phyloP scores from a whole-genome alignment of 2,888 invertebrate genomes.

The Hemaris fuciformis region DNA sequence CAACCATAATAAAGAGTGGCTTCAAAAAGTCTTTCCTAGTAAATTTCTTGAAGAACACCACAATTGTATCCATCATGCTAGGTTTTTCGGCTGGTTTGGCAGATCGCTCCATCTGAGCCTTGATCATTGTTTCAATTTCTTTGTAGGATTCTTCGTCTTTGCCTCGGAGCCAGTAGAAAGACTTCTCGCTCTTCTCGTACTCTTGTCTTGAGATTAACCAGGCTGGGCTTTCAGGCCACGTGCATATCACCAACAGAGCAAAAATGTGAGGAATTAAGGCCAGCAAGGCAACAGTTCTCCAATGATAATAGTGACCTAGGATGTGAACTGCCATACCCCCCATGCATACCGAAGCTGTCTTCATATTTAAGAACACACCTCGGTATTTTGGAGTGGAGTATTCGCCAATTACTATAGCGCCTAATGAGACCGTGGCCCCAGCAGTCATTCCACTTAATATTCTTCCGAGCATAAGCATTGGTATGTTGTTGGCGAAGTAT shows the following conservation, averaged over 20 bases:
- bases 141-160: slow-evolving; percentile 51
- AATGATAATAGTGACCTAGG: slow-evolving; percentile 29
- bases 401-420: slow-evolving; percentile 37
- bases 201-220: slow-evolving; percentile 31
- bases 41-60: slow-evolving; percentile 44
- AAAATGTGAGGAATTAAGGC: slow-evolving; percentile 27
- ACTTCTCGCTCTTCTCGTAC: slow-evolving; percentile 24
- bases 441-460: slow-evolving; percentile 30
- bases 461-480: slow-evolving; percentile 34
- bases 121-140: slow-evolving; percentile 46
- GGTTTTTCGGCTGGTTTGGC: slow-evolving; percentile 18
- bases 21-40: slow-evolving; percentile 49
- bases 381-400: slow-evolving; percentile 32
- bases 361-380: slow-evolving; percentile 36
- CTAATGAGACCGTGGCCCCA: slow-evolving; percentile 28
- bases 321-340: slow-evolving; percentile 32
- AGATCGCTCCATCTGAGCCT: slow-evolving; percentile 39
- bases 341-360: slow-evolving; percentile 24
- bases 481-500: slow-evolving; percentile 31
- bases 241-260: slow-evolving; percentile 23
- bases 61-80: slow-evolving; percentile 20
- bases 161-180: slow-evolving; percentile 76
- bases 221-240: slow-evolving; percentile 39
- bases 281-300: slow-evolving; percentile 35
- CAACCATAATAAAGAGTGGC: slow-evolving; percentile 44